Evolutionary conservation across 2,888 invertebrate species (phyloP).

Genomic region (Tenodera sinensis): DNA sequence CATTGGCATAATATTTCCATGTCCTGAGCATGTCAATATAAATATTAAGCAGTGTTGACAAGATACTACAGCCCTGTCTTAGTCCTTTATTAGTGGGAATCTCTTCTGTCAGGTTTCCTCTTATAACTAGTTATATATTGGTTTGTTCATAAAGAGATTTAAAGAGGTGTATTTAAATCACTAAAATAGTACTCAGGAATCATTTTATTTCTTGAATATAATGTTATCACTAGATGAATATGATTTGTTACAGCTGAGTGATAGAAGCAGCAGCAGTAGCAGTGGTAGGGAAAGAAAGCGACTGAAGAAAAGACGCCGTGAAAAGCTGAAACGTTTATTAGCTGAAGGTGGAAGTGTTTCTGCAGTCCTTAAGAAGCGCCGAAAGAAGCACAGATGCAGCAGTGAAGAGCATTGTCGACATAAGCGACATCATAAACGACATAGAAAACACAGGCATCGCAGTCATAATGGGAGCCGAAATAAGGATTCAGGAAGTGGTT

Average conservation of each 20-base stretch:
- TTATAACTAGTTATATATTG: too few species aligned
- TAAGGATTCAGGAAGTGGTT: conserved; percentile 22
- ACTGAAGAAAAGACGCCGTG: conserved; percentile 62
- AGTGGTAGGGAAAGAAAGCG: conserved; percentile 49
- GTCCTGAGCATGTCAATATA: too few species aligned
- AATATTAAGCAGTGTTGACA: too few species aligned
- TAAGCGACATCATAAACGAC: conserved; percentile 43
- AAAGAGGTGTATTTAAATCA: too few species aligned
- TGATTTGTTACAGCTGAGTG: background rate
- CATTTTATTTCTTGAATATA: too few species aligned
- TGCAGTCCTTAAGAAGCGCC: conserved; percentile 56
- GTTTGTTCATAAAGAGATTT: too few species aligned
- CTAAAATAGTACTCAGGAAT: too few species aligned
- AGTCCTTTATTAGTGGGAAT: too few species aligned
- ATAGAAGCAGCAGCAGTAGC: conserved; percentile 19
- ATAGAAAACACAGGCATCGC: conserved; percentile 72
- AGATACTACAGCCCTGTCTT: too few species aligned
- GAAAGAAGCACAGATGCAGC: conserved; percentile 63
- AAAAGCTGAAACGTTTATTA: conserved; percentile 48
- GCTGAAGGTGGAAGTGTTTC: conserved; percentile 15
- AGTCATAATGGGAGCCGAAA: conserved; percentile 50
- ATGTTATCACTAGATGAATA: background rate
- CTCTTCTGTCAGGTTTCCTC: too few species aligned
- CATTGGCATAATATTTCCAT: too few species aligned
- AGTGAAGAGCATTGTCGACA: conserved; percentile 68